Conservation (phyloP, 2,888 invertebrate species). For the Agelastica alni region DNA sequence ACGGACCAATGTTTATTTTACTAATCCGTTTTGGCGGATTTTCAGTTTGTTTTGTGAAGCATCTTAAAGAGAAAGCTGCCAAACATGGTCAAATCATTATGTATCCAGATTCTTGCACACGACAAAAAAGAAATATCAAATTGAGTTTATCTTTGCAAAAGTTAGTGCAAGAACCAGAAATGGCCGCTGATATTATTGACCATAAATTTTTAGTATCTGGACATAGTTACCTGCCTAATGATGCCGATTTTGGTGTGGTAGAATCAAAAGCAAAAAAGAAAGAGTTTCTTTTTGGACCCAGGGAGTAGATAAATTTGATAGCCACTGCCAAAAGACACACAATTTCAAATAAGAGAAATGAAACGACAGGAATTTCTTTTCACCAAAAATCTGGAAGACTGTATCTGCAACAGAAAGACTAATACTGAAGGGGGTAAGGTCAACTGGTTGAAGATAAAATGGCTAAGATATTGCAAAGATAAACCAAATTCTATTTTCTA, state of each 20-base stretch:
- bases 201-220: slow-evolving; percentile 18
- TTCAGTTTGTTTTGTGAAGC: too few species aligned
- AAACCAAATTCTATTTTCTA: background rate
- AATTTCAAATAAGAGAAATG: background rate
- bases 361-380: background rate
- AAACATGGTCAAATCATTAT: slow-evolving; percentile 14
- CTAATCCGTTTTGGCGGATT: too few species aligned
- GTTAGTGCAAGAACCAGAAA: background rate
- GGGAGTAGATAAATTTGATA: slow-evolving; percentile 10
- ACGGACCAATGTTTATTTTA: too few species aligned
- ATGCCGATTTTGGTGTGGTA: slow-evolving; percentile 11
- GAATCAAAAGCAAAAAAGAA: slow-evolving; percentile 7
- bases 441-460: background rate
- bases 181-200: too few species aligned
- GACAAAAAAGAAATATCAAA: slow-evolving; percentile 18
- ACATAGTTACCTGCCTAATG: slow-evolving; percentile 17
- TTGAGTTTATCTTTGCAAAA: background rate
- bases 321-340: slow-evolving; percentile 6
- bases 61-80: too few species aligned
- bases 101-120: slow-evolving; percentile 24
- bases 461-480: background rate
- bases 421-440: background rate
- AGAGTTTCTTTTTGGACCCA: slow-evolving; percentile 8
- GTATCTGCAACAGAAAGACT: background rate
- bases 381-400: background rate